A percentile compares a stretch with the other conserved stretches of the same genome.
phyloP scores from a whole-genome alignment of 1,140 invertebrate species.

The Charaxes varanes region DNA sequence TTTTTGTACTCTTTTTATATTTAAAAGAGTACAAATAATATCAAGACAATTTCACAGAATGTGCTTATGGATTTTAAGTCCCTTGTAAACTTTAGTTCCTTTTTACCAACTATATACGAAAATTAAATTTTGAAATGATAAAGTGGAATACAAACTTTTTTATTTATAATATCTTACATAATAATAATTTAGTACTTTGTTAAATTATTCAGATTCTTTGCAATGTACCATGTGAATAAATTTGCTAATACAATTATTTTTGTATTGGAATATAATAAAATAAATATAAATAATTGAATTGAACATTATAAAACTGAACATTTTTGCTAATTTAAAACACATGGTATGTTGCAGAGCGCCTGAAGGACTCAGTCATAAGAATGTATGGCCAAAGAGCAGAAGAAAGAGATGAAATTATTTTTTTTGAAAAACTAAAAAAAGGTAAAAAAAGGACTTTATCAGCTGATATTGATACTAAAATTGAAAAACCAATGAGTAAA shows the following conservation, averaged over 20 bases:
- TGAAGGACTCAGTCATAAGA: slow-evolving; percentile 62
- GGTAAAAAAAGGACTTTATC: slow-evolving; percentile 41
- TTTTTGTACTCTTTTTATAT: no score
- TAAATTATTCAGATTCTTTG: slow-evolving; percentile 37
- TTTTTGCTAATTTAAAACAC: slow-evolving; percentile 60
- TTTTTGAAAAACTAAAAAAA: slow-evolving; percentile 46
- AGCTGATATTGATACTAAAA: slow-evolving; percentile 24
- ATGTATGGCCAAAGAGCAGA: slow-evolving; percentile 52
- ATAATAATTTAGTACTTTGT: not conserved
- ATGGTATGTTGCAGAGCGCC: slow-evolving; percentile 75
- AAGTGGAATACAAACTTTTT: no score
- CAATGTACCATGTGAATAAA: slow-evolving; percentile 65
- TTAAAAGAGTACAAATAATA: no score
- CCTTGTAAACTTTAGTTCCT: no score
- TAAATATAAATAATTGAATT: slow-evolving; percentile 15
- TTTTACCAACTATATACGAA: no score
- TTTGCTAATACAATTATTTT: slow-evolving; percentile 7
- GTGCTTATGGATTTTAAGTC: no score
- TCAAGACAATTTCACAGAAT: no score
- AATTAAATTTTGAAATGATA: no score
- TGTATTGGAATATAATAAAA: slow-evolving; percentile 17
- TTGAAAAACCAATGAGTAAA: slow-evolving; percentile 27
- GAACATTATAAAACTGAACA: no score
- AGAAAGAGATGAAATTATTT: slow-evolving; percentile 47
- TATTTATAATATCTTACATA: no score